A percentile compares a stretch with the other conserved stretches of the same genome.
phyloP scores from a whole-genome alignment of 1,140 invertebrate species.

The Ctenoplectra terminalis region DNA sequence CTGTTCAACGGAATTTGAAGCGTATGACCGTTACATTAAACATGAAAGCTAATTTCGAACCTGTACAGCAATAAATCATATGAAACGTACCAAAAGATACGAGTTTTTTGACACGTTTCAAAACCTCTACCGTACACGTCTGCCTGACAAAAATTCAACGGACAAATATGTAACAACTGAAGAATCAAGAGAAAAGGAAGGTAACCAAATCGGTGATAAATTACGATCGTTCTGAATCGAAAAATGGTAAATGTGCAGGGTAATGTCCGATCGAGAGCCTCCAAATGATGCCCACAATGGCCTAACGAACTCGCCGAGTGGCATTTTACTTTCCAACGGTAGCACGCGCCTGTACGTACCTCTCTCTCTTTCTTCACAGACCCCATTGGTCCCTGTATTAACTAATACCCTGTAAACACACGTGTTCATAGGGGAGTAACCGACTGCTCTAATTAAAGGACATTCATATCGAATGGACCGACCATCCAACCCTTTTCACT shows the following conservation, averaged over 20 bases:
- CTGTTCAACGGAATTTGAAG: not conserved
- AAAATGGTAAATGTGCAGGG: conserved; percentile 43
- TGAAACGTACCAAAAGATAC: not conserved
- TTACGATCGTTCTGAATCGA: conserved; percentile 53
- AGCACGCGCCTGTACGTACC: conserved; percentile 44
- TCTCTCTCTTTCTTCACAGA: not conserved
- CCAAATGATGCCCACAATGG: conserved; percentile 61
- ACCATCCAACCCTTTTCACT: conserved; percentile 47
- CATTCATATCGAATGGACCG: conserved; percentile 61
- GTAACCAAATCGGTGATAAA: conserved; percentile 47
- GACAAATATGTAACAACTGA: not conserved
- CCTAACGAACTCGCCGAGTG: conserved; percentile 64
- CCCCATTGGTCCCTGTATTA: conserved; percentile 44
- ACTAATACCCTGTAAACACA: conserved; percentile 65
- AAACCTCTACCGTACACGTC: not conserved
- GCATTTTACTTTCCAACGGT: conserved; percentile 63
- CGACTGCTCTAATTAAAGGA: conserved; percentile 65
- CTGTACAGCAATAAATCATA: not conserved
- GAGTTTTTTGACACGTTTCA: not conserved
- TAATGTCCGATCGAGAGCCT: conserved; percentile 57
- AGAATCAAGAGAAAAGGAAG: conserved; percentile 11
- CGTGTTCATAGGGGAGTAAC: conserved; percentile 26
- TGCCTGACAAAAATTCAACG: conserved; percentile 27
- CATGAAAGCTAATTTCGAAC: not conserved
- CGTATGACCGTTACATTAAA: not conserved